These are phyloP conservation scores for Netelia inedita DNA, from an alignment of 2,888 invertebrate species.

Conservation along the genomic window DNA sequence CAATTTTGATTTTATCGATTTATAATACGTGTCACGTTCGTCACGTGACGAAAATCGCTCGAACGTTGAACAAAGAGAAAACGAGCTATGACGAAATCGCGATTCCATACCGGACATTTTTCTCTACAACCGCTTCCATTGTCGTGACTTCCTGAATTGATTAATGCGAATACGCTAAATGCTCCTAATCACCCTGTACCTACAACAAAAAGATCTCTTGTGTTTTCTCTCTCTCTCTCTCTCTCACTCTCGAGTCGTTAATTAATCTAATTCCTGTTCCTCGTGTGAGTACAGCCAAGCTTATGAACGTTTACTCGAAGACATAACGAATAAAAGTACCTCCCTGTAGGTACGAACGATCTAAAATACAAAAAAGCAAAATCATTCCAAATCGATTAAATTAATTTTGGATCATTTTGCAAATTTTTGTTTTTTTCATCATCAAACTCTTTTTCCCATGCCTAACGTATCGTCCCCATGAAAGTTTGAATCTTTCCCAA, in stretches of 20 bases:
- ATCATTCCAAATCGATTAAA: too few relatives aligned
- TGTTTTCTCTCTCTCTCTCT: constrained; percentile 8
- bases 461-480: too few relatives aligned
- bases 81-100: background rate
- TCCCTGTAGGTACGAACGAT: background rate
- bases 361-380: background rate
- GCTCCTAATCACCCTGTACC: constrained; percentile 39
- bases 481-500: too few relatives aligned
- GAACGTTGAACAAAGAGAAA: background rate
- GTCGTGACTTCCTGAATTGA: background rate
- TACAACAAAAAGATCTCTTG: constrained; percentile 41
- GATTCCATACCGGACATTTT: background rate
- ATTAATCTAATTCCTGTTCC: constrained; percentile 56
- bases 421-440: too few relatives aligned
- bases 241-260: constrained; percentile 29
- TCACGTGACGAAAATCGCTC: background rate
- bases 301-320: constrained; percentile 23
- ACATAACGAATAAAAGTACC: background rate
- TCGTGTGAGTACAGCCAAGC: constrained; percentile 31
- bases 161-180: constrained; percentile 45
- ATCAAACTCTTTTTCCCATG: too few relatives aligned
- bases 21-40: background rate
- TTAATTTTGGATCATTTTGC: too few relatives aligned
- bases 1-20: background rate
- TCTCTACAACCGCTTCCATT: background rate